A percentile compares a stretch with the other conserved stretches of the same genome.
Conservation (phyloP, 2,888 invertebrate species). For the Carcina quercana region DNA sequence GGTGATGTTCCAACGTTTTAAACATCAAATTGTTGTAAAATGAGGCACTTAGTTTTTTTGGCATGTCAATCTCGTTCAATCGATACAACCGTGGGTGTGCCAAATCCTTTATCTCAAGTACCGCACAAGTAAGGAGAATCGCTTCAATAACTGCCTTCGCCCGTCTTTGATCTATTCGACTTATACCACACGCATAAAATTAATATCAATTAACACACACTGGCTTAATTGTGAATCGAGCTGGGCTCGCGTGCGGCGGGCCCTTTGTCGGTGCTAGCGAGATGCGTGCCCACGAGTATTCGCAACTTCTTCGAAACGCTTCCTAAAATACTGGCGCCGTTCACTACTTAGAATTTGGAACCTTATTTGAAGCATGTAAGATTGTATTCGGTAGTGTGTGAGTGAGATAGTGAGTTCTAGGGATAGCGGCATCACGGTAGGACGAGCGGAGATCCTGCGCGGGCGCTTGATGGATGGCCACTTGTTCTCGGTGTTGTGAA, state of each 20-base stretch:
- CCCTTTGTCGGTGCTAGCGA: conserved; percentile 60
- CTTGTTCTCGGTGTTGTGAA: conserved; percentile 18
- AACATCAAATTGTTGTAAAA: too few relatives aligned
- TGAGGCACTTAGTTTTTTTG: too few relatives aligned
- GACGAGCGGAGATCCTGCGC: conserved; percentile 65
- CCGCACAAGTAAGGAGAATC: too few relatives aligned
- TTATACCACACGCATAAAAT: conserved; percentile 60
- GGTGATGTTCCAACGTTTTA: too few relatives aligned
- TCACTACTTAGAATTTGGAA: conserved; percentile 30
- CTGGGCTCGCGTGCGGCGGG: conserved; percentile 68
- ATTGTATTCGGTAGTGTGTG: conserved; percentile 25
- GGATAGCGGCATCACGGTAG: conserved; percentile 59
- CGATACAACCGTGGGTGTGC: too few relatives aligned
- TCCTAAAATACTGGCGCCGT: conserved; percentile 69
- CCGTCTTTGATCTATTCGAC: too few relatives aligned
- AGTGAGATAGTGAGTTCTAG: conserved; percentile 35
- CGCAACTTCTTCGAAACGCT: conserved; percentile 62
- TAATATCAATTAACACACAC: conserved; percentile 74
- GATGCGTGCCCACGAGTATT: conserved; percentile 35
- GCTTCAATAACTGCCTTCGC: too few relatives aligned
- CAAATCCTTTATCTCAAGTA: too few relatives aligned
- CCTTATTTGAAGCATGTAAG: conserved; percentile 34
- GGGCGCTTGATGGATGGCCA: conserved; percentile 44
- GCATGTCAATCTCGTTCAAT: too few relatives aligned
- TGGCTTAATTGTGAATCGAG: conserved; percentile 71